These are phyloP conservation scores for Polyergus mexicanus DNA, from an alignment of 1,140 invertebrate genomes.

Conservation along the genomic window DNA sequence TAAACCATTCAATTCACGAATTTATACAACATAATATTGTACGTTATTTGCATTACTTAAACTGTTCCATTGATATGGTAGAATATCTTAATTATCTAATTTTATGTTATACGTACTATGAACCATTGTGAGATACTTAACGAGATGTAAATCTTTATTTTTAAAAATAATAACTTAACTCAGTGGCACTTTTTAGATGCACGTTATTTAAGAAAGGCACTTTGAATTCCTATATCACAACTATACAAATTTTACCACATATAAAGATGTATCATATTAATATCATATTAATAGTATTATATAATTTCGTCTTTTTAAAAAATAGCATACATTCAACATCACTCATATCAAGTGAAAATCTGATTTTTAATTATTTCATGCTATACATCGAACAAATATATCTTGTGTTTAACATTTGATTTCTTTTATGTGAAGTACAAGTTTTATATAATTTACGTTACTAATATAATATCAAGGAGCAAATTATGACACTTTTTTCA, in stretches of 20 bases:
- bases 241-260: background rate
- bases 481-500: background rate
- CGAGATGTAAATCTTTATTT: conserved; percentile 40
- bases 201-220: conserved; percentile 62
- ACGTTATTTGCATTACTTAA: background rate
- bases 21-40: background rate
- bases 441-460: background rate
- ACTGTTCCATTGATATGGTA: background rate
- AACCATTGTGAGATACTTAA: conserved; percentile 20
- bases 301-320: background rate
- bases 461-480: background rate
- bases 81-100: conserved; percentile 21
- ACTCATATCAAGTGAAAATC: background rate
- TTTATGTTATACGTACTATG: conserved; percentile 21
- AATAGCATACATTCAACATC: background rate
- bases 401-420: conserved; percentile 22
- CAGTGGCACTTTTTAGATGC: background rate
- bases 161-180: conserved; percentile 66
- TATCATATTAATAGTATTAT: too few relatives aligned
- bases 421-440: background rate
- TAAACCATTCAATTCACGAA: background rate
- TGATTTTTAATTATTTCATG: conserved; percentile 2
- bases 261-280: background rate
- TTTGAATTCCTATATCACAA: background rate
- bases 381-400: background rate